Evolutionary conservation across 2,797 vertebrate species (phyloP), one percentile per base, ranked within the genome.

Genomic region (Notolabrus celidotus): DNA sequence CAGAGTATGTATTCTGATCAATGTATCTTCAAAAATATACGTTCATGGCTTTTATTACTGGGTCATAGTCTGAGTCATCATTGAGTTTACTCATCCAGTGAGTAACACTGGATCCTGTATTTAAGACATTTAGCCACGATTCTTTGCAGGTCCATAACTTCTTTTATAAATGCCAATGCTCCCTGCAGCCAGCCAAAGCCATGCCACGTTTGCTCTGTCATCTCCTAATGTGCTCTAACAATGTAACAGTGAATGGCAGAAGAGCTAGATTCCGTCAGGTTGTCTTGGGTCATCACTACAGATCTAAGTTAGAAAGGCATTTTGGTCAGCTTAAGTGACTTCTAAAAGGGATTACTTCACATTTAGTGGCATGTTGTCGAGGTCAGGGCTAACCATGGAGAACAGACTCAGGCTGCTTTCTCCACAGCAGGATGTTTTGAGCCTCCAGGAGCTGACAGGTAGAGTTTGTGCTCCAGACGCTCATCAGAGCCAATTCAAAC

Each of bases 371-470:
- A 19, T 50, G 51, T 38, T 70, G 46, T 56, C 31, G 46, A 39
- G 41, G 7, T 72, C 15, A n/a, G 47, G 17, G n/a, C 20, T 33
- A 42, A 54, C 22, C 11, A 29, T 50, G 71, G 50, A 67, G 41
- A 38, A 51, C 60, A 61, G 29, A 60, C 55, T 62, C n/a, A 1
- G 47, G 38, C 20, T 64, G 55, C 41, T 64, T 76, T 85, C 22
- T 23, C 68, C 73, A 29, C 67, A 74, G 69, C 69, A 31, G 74
- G 71, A 56, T 16, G 66, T 82, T 69, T 67, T 1, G 27, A 77
- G 67, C 34, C 74, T 85, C 75, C 71, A 69, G 68, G 74, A 86
- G 71, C 80, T 87, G 87, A 85, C 88, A 88, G 84, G 81, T 89
- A 86, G 67, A 43, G 66, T 87, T 90, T 86, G 74, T 76, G 71